Evolutionary conservation across 1,140 invertebrate genomes (phyloP).

Genomic region (Aricia agestis): DNA sequence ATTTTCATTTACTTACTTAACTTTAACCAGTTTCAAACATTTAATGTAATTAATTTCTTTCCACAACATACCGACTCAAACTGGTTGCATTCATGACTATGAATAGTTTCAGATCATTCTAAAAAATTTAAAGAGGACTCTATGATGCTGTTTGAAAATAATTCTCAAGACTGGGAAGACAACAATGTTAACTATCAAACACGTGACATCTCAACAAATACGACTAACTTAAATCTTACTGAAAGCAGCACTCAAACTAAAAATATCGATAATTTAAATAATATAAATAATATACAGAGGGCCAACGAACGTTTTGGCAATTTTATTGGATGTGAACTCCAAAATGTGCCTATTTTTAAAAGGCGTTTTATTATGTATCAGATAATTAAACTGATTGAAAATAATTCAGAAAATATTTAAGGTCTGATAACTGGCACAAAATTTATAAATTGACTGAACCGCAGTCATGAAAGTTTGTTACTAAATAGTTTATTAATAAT

Average conservation of each 20-base stretch:
- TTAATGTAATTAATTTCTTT: constrained; percentile 21
- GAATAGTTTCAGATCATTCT: constrained; percentile 23
- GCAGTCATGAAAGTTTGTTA: constrained; percentile 23
- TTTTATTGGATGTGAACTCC: constrained; percentile 9
- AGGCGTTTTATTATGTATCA: constrained; percentile 26
- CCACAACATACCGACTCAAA: constrained; percentile 23
- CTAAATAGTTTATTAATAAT: constrained; percentile 24
- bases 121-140: constrained; percentile 23
- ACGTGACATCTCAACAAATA: constrained; percentile 25
- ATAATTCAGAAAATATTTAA: constrained; percentile 25
- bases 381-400: constrained; percentile 25
- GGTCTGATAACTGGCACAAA: constrained; percentile 24
- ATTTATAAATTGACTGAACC: constrained; percentile 24
- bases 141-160: constrained; percentile 24
- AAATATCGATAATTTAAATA: constrained; percentile 23
- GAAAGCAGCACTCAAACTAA: constrained; percentile 26
- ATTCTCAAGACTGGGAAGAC: constrained; percentile 26
- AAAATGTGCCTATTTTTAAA: constrained; percentile 25
- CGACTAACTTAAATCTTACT: constrained; percentile 25
- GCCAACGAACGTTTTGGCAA: constrained; percentile 24
- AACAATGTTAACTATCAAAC: constrained; percentile 24
- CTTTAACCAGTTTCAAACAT: constrained; percentile 11
- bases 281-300: constrained; percentile 19
- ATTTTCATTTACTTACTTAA: constrained; percentile 17
- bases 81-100: constrained; percentile 22